Evolutionary conservation across 1,140 invertebrate species (phyloP).

Genomic region (Trypoxylus dichotomus): DNA sequence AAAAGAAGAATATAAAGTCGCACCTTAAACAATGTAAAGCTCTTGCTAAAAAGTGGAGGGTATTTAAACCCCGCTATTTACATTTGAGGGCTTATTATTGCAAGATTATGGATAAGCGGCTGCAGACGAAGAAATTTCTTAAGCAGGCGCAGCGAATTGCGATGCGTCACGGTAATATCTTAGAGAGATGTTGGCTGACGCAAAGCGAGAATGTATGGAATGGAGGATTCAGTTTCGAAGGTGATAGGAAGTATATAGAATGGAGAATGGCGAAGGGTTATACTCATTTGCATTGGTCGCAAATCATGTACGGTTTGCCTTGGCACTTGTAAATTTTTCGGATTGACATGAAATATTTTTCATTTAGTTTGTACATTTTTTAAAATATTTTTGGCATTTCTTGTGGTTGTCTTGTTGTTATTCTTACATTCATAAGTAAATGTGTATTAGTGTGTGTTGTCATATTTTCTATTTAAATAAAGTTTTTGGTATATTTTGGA

Average conservation of each 20-base stretch:
- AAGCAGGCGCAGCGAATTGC: slow-evolving; percentile 32
- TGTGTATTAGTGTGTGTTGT: too few species aligned
- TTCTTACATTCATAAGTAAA: too few species aligned
- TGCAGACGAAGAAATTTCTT: slow-evolving; percentile 24
- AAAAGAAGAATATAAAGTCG: slow-evolving; percentile 36
- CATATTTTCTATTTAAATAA: too few species aligned
- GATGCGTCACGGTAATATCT: slow-evolving; percentile 26
- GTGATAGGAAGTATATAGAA: slow-evolving; percentile 28
- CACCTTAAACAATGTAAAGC: slow-evolving; percentile 41
- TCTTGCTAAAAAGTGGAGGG: slow-evolving; percentile 31
- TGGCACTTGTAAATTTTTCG: slow-evolving; percentile 5
- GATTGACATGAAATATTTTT: not conserved
- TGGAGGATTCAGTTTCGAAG: slow-evolving; percentile 33
- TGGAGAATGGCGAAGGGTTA: slow-evolving; percentile 34
- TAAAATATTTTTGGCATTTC: not conserved
- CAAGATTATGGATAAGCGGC: slow-evolving; percentile 30
- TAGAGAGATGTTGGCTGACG: slow-evolving; percentile 33
- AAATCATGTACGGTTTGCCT: slow-evolving; percentile 35
- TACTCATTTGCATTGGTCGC: slow-evolving; percentile 34
- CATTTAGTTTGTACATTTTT: not conserved
- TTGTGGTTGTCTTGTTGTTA: not conserved
- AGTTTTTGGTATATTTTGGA: too few species aligned
- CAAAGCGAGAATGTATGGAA: slow-evolving; percentile 32
- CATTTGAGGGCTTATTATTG: slow-evolving; percentile 35
- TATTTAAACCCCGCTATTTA: slow-evolving; percentile 35